These are phyloP conservation scores for Trichosurus vulpecula DNA, from an alignment of 2,797 vertebrate species.

Conservation along the genomic window DNA sequence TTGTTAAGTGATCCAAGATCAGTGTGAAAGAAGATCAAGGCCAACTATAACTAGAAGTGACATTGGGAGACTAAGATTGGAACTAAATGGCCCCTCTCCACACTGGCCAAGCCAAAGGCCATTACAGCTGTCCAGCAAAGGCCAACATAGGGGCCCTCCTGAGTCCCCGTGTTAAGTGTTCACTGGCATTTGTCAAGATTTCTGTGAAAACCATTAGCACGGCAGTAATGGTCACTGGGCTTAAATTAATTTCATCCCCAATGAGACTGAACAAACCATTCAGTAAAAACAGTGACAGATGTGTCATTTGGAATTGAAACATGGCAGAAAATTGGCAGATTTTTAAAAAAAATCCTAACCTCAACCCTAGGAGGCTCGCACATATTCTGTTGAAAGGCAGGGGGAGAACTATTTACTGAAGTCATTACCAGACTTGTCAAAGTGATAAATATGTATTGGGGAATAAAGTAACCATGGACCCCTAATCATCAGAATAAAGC, in stretches of 20 bases:
- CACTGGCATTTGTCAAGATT: conserved; percentile 38
- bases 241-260: conserved; percentile 54
- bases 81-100: conserved; percentile 10
- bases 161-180: conserved; percentile 13
- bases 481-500: conserved; percentile 33
- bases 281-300: conserved; percentile 37
- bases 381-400: conserved; percentile 46
- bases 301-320: conserved; percentile 26
- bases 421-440: conserved; percentile 6
- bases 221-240: conserved; percentile 11
- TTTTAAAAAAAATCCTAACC: conserved; percentile 50
- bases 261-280: conserved; percentile 41
- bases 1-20: background rate
- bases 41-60: background rate
- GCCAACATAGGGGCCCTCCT: background rate
- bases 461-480: conserved; percentile 30
- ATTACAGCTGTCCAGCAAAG: background rate
- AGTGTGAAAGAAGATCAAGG: conserved; percentile 30
- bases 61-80: background rate
- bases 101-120: background rate
- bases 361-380: conserved; percentile 29
- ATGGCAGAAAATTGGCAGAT: conserved; percentile 2
- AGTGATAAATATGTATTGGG: conserved; percentile 46
- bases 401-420: conserved; percentile 40
- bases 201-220: conserved; percentile 24